phyloP scores from a whole-genome alignment of 2,888 invertebrate genomes.

The Cylloceria caligata region DNA sequence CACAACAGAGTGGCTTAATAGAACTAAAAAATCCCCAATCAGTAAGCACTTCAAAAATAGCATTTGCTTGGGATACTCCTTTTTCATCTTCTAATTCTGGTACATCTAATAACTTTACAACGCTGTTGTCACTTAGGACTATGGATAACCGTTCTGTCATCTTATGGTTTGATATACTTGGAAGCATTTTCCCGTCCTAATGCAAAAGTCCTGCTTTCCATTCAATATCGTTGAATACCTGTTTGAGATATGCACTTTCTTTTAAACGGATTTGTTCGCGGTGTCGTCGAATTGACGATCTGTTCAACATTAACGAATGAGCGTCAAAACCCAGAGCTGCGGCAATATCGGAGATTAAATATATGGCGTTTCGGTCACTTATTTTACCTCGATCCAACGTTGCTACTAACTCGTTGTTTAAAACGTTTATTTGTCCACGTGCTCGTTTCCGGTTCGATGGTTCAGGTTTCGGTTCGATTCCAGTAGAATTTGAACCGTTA shows the following conservation, averaged over 20 bases:
- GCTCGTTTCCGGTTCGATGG: too few species aligned
- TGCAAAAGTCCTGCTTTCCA: constrained; percentile 57
- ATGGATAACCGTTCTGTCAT: constrained; percentile 70
- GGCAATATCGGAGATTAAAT: constrained; percentile 54
- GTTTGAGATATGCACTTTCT: constrained; percentile 38
- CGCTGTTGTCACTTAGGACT: constrained; percentile 65
- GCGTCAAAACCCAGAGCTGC: constrained; percentile 40
- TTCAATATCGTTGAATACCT: constrained; percentile 43
- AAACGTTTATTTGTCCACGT: constrained; percentile 47
- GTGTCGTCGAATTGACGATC: constrained; percentile 61
- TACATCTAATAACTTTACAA: constrained; percentile 71
- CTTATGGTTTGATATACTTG: constrained; percentile 65
- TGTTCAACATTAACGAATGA: constrained; percentile 54
- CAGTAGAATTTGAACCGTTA: too few species aligned
- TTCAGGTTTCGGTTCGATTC: too few species aligned
- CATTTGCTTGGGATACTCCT: constrained; percentile 64
- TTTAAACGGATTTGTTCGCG: constrained; percentile 44
- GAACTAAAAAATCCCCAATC: constrained; percentile 68
- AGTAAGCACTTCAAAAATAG: constrained; percentile 53
- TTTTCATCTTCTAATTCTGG: constrained; percentile 58
- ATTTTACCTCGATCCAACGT: constrained; percentile 65
- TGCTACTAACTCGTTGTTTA: constrained; percentile 62
- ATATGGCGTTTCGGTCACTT: constrained; percentile 65
- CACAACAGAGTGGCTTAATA: constrained; percentile 70
- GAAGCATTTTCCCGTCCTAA: constrained; percentile 71